Base-by-base conservation (phyloP, 2,888 invertebrate species). In the Trichopoda pennipes region DNA sequence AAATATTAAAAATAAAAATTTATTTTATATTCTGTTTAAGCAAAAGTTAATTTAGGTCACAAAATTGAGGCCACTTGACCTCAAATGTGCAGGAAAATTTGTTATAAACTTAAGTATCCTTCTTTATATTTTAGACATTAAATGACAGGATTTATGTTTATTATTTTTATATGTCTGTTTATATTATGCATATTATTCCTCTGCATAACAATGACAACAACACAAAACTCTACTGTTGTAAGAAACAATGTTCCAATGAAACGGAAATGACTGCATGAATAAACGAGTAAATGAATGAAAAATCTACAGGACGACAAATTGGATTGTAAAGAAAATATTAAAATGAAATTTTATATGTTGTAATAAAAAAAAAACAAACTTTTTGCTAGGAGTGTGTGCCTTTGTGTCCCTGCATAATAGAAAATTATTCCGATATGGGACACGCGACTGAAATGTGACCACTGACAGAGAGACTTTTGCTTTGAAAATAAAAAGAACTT, bases 371-470 rank as follows among this genome's bases (percentile, higher is more conserved):
- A n/a, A n/a, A n/a, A n/a, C n/a, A n/a, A n/a, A n/a, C n/a, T 7
- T 19, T 6, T 21, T 58, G 44, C 8, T 2, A 17, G 28, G 12
- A 28, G 14, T 32, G 58, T 58, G 38, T 17, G n/a, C 44, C 28
- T 28, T 28, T 28, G 28, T 28, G 9, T 4, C 16, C 51, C 55
- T 32, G 72, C 35, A 73, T 76, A 80, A 74, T 69, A 73, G 69
- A 77, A 77, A 64, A 79, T 64, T 69, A 85, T 85, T 80, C 84
- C 70, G 69, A 76, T 84, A 76, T 84, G 85, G 86, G 86, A 84
- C 86, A 86, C 85, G 85, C 86, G 86, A 83, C 85, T 69, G 81
- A 83, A 85, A 79, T 80, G 84, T 76, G 84, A 53, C 82, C 75
- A 68, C 56, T 76, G 81, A 58, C 64, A 68, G 42, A 23, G 19